Evolutionary conservation across 2,113 vertebrate genomes (phyloP).

Genomic region (Scalopus aquaticus): DNA sequence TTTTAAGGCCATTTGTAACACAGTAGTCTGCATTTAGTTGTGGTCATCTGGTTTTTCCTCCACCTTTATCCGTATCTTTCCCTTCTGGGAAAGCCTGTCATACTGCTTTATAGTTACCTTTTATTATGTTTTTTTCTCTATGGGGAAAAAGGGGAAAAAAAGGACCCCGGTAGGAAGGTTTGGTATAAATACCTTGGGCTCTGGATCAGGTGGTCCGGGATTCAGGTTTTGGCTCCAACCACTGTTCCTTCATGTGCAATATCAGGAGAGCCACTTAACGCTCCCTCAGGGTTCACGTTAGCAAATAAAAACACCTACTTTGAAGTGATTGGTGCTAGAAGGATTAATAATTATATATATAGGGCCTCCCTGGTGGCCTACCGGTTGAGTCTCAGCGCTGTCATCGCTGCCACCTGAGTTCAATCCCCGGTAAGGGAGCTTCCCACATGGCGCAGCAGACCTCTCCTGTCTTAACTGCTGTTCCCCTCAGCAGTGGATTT

Average conservation of each 20-base stretch:
- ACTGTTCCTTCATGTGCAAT: neutral
- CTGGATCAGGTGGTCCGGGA: neutral
- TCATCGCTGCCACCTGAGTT: too few relatives aligned
- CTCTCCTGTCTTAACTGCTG: too few relatives aligned
- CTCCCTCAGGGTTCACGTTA: neutral
- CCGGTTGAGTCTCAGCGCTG: too few relatives aligned
- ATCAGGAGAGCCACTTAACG: neutral
- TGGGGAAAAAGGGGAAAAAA: neutral
- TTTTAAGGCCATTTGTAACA: neutral
- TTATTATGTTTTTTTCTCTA: neutral
- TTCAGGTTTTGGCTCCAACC: neutral
- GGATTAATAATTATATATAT: neutral
- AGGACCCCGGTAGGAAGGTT: neutral
- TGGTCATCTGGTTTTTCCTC: neutral
- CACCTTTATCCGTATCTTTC: neutral
- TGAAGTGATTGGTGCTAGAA: neutral
- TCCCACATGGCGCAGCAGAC: too few relatives aligned
- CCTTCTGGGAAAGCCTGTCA: neutral
- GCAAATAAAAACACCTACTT: constrained; percentile 34
- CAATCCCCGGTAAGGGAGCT: too few relatives aligned
- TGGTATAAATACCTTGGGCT: neutral
- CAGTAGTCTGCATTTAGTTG: neutral
- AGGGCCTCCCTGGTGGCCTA: too few relatives aligned
- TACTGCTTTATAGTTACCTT: neutral
- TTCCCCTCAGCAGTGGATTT: too few relatives aligned